Conservation (phyloP, 2,113 vertebrate species). For the Excalfactoria chinensis region DNA sequence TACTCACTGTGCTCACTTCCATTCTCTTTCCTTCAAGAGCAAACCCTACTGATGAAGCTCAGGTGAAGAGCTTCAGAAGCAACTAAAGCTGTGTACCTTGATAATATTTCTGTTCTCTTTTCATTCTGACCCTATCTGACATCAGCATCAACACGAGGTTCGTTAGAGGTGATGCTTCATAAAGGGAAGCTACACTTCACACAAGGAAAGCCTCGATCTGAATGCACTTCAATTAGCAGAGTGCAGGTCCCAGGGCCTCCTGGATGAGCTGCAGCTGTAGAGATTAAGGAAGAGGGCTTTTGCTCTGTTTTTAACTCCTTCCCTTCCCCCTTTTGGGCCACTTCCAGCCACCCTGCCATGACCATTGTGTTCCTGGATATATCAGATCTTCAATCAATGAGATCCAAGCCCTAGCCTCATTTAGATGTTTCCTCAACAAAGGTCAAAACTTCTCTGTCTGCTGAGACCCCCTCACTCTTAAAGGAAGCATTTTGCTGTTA, state of each 20-base stretch:
- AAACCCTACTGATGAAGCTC: constrained; percentile 50
- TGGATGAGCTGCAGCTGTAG: constrained; percentile 25
- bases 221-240: constrained; percentile 58
- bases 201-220: constrained; percentile 35
- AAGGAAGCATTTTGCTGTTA: constrained; percentile 70
- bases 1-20: constrained; percentile 31
- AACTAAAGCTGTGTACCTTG: constrained; percentile 65
- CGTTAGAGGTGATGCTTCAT: constrained; percentile 9
- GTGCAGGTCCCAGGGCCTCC: constrained; percentile 34
- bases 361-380: background rate
- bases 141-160: background rate
- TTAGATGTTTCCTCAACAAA: constrained; percentile 60
- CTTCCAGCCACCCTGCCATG: background rate
- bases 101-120: constrained; percentile 27
- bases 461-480: constrained; percentile 2
- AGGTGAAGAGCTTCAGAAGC: constrained; percentile 65
- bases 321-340: background rate
- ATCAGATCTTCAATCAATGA: constrained; percentile 14
- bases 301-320: background rate
- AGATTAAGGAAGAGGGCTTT: constrained; percentile 25
- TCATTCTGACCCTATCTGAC: background rate
- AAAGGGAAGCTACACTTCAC: constrained; percentile 27
- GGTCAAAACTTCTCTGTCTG: constrained; percentile 76
- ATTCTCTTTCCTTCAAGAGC: constrained; percentile 52
- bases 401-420: constrained; percentile 59